Conservation (phyloP, 1,140 invertebrate species). For the Rhynchophorus ferrugineus region DNA sequence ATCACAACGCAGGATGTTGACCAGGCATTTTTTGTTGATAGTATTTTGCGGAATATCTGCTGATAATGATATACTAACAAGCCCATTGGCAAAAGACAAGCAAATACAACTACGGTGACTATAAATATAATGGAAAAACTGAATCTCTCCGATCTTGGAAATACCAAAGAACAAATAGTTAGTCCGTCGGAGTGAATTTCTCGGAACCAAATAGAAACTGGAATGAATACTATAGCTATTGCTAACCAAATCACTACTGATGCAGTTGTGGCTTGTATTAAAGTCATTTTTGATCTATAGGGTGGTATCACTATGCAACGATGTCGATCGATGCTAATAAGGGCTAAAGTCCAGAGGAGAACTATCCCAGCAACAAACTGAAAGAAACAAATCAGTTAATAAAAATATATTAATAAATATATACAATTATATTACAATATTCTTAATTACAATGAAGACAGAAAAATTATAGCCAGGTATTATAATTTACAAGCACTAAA, state of each 20-base stretch:
- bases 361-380: constrained; percentile 56
- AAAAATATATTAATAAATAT: not conserved
- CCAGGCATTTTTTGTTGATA: constrained; percentile 47
- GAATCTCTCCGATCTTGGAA: constrained; percentile 44
- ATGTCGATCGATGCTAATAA: constrained; percentile 53
- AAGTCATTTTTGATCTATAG: constrained; percentile 48
- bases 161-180: constrained; percentile 49
- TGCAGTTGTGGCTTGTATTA: constrained; percentile 40
- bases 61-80: constrained; percentile 52
- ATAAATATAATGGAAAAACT: constrained; percentile 49
- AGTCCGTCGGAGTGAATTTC: constrained; percentile 32
- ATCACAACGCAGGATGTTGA: constrained; percentile 45
- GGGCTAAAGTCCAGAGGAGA: constrained; percentile 51
- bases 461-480: no score
- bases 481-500: no score
- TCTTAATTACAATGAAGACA: no score
- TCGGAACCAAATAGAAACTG: constrained; percentile 49
- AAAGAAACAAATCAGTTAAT: constrained; percentile 23
- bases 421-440: no score
- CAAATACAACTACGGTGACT: constrained; percentile 45
- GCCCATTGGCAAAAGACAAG: constrained; percentile 49
- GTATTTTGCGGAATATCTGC: constrained; percentile 49
- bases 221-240: constrained; percentile 46
- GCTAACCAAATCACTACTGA: constrained; percentile 45
- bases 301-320: constrained; percentile 50